Conservation (phyloP, 2,113 vertebrate species). For the Carassius gibelio region DNA sequence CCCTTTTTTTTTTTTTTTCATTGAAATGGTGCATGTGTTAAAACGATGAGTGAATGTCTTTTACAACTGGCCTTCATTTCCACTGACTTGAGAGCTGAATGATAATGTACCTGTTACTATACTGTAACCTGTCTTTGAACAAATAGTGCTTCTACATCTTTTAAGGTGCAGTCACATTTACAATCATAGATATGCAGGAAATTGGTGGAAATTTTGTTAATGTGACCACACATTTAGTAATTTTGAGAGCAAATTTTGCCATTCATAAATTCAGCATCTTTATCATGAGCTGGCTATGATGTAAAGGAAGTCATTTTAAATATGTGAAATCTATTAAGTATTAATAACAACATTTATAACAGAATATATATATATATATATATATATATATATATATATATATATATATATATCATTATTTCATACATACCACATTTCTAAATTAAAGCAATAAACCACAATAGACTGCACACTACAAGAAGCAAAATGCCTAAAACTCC, state of each 20-base stretch:
- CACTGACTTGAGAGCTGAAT: background rate
- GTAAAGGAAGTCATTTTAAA: background rate
- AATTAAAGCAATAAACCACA: background rate
- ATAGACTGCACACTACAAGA: background rate
- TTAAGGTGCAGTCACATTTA: no score
- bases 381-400: no score
- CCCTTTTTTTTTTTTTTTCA: background rate
- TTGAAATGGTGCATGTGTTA: background rate
- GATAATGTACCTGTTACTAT: background rate
- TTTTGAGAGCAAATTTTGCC: background rate
- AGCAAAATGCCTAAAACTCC: background rate
- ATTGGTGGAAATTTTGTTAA: background rate
- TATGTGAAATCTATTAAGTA: background rate
- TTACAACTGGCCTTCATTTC: background rate
- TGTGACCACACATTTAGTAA: background rate
- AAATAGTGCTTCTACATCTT: background rate
- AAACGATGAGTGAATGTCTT: background rate
- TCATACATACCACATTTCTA: background rate
- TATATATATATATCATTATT: background rate
- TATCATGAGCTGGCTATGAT: background rate
- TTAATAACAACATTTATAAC: background rate
- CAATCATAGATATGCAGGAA: background rate
- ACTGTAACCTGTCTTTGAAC: no score
- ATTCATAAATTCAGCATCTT: background rate
- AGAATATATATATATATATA: no score